Conservation (phyloP, 2,113 vertebrate species). For the Pituophis catenifer region DNA sequence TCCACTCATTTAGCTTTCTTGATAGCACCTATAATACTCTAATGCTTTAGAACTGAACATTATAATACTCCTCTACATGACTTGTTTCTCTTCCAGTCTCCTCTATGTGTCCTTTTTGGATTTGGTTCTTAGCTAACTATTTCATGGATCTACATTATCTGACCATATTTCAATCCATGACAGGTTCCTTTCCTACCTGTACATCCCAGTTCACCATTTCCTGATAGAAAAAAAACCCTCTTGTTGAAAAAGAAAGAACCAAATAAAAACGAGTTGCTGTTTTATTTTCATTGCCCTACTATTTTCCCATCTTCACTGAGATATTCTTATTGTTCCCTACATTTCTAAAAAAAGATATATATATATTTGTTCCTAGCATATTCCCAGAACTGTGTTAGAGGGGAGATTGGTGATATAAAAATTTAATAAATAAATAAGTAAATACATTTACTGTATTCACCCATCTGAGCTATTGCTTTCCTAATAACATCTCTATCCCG, state of each 20-base stretch:
- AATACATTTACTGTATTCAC: background rate
- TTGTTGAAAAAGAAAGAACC: background rate
- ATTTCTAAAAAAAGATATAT: background rate
- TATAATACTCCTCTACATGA: background rate
- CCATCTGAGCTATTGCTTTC: background rate
- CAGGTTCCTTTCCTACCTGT: background rate
- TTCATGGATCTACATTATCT: background rate
- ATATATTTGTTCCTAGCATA: background rate
- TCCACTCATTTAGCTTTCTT: background rate
- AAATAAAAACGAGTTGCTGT: background rate
- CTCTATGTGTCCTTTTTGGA: background rate
- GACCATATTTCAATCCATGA: background rate
- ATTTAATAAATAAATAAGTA: background rate
- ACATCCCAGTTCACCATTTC: background rate
- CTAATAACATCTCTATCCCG: background rate
- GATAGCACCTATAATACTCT: background rate
- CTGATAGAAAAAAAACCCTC: background rate
- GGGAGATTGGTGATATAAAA: background rate
- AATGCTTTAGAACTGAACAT: background rate
- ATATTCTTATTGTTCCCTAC: background rate
- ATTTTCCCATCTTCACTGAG: background rate
- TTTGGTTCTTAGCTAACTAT: background rate
- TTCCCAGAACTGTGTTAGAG: background rate
- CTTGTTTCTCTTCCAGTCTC: background rate
- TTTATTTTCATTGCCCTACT: background rate